phyloP scores from a whole-genome alignment of 2,888 invertebrate genomes.

The Gymnoscelis rufifasciata region DNA sequence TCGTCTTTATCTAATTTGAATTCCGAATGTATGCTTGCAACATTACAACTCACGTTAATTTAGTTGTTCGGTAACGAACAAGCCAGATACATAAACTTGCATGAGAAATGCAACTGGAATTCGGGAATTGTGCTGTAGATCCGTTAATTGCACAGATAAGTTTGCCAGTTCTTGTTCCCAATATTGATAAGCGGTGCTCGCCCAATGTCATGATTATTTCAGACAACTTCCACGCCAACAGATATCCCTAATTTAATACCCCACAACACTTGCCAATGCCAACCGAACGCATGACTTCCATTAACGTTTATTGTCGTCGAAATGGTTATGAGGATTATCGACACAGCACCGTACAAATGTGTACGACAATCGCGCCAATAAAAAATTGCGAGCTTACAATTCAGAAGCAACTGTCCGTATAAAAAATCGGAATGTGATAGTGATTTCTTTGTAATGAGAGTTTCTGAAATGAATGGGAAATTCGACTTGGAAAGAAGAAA shows the following conservation, averaged over 20 bases:
- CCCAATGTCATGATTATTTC: background rate
- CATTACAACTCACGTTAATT: too few relatives aligned
- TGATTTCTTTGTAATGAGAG: slow-evolving; percentile 31
- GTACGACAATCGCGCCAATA: slow-evolving; percentile 37
- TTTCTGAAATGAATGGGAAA: too few relatives aligned
- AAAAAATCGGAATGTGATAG: slow-evolving; percentile 25
- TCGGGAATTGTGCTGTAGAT: too few relatives aligned
- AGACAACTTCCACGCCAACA: background rate
- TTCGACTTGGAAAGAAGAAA: too few relatives aligned
- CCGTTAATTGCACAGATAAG: background rate
- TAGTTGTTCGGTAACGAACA: too few relatives aligned
- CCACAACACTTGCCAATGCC: slow-evolving; percentile 44
- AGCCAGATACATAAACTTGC: too few relatives aligned
- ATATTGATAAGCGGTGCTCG: background rate
- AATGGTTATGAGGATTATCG: slow-evolving; percentile 31
- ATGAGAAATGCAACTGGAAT: too few relatives aligned
- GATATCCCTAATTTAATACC: slow-evolving; percentile 47
- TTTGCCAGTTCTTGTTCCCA: background rate
- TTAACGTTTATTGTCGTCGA: slow-evolving; percentile 25
- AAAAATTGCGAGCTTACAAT: slow-evolving; percentile 47
- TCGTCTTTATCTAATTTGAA: too few relatives aligned
- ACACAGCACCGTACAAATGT: slow-evolving; percentile 31
- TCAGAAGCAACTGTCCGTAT: slow-evolving; percentile 40
- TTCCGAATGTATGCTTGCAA: too few relatives aligned
- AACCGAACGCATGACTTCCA: slow-evolving; percentile 31